Percentiles rank a stretch among this genome's conserved stretches.
Evolutionary conservation across 2,797 vertebrate genomes (phyloP).

Genomic region (Coccyzus lansbergi): DNA sequence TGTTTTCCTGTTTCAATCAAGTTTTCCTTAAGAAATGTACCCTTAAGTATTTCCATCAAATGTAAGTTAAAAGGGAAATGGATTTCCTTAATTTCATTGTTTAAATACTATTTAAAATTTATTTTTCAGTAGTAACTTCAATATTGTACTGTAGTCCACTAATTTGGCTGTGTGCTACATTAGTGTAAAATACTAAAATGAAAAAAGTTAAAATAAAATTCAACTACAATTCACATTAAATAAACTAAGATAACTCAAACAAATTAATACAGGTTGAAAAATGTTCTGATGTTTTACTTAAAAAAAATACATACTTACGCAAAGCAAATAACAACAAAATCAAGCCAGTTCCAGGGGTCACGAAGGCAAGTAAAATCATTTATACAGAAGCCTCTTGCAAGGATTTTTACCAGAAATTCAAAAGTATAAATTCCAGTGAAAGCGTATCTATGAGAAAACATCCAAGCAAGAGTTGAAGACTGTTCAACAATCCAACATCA

Average conservation of each 20-base stretch:
- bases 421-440: constrained; percentile 98
- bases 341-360: constrained; percentile 99
- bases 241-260: background rate
- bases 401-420: constrained; percentile 93
- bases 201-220: background rate
- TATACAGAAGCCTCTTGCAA: constrained; percentile 95
- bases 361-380: constrained; percentile 95
- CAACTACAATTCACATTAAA: background rate
- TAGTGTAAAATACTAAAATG: background rate
- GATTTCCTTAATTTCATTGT: background rate
- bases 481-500: background rate
- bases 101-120: background rate
- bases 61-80: background rate
- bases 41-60: background rate
- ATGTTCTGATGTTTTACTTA: background rate
- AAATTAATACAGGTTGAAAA: background rate
- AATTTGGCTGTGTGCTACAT: background rate
- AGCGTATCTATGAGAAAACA: constrained; percentile 82
- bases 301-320: constrained; percentile 87
- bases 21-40: background rate
- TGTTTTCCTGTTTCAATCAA: background rate
- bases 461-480: background rate
- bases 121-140: background rate
- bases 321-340: constrained; percentile 94
- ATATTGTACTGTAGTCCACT: background rate